Conservation (phyloP, 2,888 invertebrate genomes). For the Neria commutata region DNA sequence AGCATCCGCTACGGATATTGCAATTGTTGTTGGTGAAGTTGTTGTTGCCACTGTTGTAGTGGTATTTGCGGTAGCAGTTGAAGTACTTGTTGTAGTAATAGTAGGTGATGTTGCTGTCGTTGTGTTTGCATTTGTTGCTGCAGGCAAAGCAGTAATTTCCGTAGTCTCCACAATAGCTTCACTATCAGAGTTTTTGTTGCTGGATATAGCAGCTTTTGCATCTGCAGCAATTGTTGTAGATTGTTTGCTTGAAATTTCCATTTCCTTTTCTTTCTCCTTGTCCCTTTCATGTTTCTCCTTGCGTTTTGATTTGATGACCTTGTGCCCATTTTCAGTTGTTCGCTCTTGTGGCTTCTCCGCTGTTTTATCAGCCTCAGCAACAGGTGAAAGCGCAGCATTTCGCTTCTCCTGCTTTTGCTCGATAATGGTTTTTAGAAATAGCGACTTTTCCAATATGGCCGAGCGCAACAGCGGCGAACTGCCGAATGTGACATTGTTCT, state of each 20-base stretch:
- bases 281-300: slow-evolving; percentile 40
- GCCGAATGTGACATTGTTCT: slow-evolving; percentile 59
- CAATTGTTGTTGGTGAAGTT: neutral
- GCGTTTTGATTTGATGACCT: slow-evolving; percentile 31
- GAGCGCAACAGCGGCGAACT: slow-evolving; percentile 54
- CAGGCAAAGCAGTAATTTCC: neutral
- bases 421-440: slow-evolving; percentile 46
- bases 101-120: neutral
- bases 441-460: slow-evolving; percentile 55
- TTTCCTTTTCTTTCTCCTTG: slow-evolving; percentile 38
- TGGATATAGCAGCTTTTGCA: too few relatives aligned
- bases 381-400: slow-evolving; percentile 14
- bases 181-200: neutral
- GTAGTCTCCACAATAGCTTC: slow-evolving; percentile 2
- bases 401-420: slow-evolving; percentile 31
- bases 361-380: slow-evolving; percentile 17
- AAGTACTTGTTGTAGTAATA: neutral
- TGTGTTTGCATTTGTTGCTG: neutral
- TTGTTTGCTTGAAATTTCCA: slow-evolving; percentile 25
- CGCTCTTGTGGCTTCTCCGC: slow-evolving; percentile 8
- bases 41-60: slow-evolving; percentile 15
- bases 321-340: slow-evolving; percentile 2
- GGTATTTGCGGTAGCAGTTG: slow-evolving; percentile 13
- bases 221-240: too few relatives aligned
- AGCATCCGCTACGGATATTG: slow-evolving; percentile 56